Base-by-base conservation (phyloP, 2,888 invertebrate species). In the Caprella mutica region DNA sequence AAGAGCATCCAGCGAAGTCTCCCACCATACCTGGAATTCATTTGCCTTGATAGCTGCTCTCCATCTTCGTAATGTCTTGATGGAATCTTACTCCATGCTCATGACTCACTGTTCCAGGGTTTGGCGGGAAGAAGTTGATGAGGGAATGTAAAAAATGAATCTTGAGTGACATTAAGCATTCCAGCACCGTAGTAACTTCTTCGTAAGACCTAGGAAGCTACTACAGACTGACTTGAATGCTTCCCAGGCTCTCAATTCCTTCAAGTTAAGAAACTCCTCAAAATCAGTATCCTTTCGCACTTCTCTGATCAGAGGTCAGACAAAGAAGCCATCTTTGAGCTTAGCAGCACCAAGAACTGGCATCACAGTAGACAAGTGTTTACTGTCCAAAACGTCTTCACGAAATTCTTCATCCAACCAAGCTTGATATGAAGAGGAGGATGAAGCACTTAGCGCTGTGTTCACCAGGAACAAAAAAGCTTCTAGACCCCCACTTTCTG, bases 381-480 rank as follows among this genome's bases (percentile, higher is more conserved):
- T 26, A n/a, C 9, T 43, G 24, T 27, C 43, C 26, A 30, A 42
- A 14, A 17, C 46, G 46, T 53, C 38, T 46, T 58, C 38, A 53
- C 29, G 27, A 58, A 53, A 53, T 54, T 53, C 17, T 53, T 53
- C 44, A 52, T 43, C 27, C 44, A 26, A 5, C 39, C 39, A 39
- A 58, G 53, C 53, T 48, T 58, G 56, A 51, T 56, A 56, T 56
- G 51, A 56, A 51, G 51, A 56, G 21, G 51, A 50, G 40, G 33
- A 54, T 44, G 44, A 54, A 43, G 33, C 55, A 55, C 35, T 26
- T 30, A 29, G 9, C 44, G 35, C 19, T 38, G 39, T 53, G 33
- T 46, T 58, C 53, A 23, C 44, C 42, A 35, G 56, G 52, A 27
- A 29, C 42, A n/a, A 40, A 50, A 46, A 38, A 46, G 42, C 29